Percentiles rank a stretch among this genome's conserved stretches.
Evolutionary conservation across 1,140 invertebrate genomes (phyloP).

Genomic region (Lasioglossum albipes): DNA sequence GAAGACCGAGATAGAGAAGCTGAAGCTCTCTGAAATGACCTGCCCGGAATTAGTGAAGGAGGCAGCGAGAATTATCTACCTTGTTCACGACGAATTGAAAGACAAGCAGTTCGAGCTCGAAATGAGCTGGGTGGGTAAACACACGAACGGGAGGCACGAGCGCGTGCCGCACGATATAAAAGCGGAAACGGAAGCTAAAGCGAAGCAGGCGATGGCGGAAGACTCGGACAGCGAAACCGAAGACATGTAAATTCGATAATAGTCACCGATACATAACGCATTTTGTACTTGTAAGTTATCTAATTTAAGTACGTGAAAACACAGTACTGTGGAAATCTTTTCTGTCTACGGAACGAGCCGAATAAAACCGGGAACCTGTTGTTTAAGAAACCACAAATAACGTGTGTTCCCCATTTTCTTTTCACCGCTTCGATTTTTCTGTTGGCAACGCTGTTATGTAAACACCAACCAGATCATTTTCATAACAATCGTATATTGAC

Average conservation of each 20-base stretch:
- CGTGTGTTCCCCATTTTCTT: background rate
- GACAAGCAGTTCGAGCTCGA: slow-evolving; percentile 99
- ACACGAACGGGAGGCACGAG: slow-evolving; percentile 88
- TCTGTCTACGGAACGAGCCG: background rate
- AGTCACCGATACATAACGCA: slow-evolving; percentile 11
- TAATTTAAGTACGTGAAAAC: slow-evolving; percentile 47
- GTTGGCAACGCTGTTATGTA: too few relatives aligned
- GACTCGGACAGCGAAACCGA: slow-evolving; percentile 92
- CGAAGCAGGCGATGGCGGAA: slow-evolving; percentile 90
- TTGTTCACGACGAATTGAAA: slow-evolving; percentile 98
- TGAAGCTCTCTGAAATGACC: slow-evolving; percentile 92
- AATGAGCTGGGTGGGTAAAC: slow-evolving; percentile 96
- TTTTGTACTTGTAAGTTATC: slow-evolving; percentile 57
- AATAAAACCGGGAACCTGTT: slow-evolving; percentile 44
- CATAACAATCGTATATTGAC: background rate
- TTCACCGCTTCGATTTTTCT: background rate
- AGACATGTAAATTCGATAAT: slow-evolving; percentile 81
- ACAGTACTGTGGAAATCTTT: background rate
- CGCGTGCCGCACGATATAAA: slow-evolving; percentile 85
- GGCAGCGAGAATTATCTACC: slow-evolving; percentile 97
- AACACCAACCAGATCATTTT: too few relatives aligned
- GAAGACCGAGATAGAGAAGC: slow-evolving; percentile 99
- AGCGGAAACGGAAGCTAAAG: slow-evolving; percentile 88
- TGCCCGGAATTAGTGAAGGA: slow-evolving; percentile 94
- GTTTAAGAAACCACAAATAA: slow-evolving; percentile 26